Evolutionary conservation across 2,113 vertebrate genomes (phyloP).

Genomic region (Sturnira hondurensis): DNA sequence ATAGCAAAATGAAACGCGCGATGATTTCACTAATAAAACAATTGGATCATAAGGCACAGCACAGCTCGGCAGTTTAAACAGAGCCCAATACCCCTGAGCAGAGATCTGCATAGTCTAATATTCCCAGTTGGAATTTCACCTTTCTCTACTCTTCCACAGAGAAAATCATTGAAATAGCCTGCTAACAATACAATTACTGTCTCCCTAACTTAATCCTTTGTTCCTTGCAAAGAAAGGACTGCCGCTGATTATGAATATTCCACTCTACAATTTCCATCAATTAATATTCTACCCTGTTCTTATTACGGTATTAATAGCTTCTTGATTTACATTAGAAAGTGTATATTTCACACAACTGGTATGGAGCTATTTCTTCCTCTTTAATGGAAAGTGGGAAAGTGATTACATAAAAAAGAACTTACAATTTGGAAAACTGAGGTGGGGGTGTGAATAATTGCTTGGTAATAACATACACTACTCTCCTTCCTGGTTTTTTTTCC

Average conservation of each 20-base stretch:
- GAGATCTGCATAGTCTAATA: constrained; percentile 63
- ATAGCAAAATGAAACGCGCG: constrained; percentile 41
- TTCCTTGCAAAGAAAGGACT: constrained; percentile 61
- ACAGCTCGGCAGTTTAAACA: constrained; percentile 60
- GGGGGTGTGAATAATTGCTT: not conserved
- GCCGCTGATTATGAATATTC: constrained; percentile 46
- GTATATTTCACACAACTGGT: constrained; percentile 3
- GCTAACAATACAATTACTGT: constrained; percentile 54
- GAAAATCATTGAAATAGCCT: constrained; percentile 62
- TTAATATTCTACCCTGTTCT: constrained; percentile 34
- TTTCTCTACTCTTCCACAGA: constrained; percentile 63
- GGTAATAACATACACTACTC: not conserved
- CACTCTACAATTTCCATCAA: constrained; percentile 48
- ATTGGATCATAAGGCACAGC: constrained; percentile 67
- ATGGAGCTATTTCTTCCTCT: constrained; percentile 30
- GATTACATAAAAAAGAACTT: constrained; percentile 37
- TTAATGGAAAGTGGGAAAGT: not conserved
- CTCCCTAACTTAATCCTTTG: constrained; percentile 55
- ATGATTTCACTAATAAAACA: constrained; percentile 67
- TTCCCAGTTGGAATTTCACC: constrained; percentile 66
- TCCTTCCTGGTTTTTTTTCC: not conserved
- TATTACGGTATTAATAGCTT: constrained; percentile 28
- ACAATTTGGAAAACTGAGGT: constrained; percentile 31
- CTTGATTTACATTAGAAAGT: constrained; percentile 63
- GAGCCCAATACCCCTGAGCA: constrained; percentile 27